These are phyloP conservation scores for Ranitomeya imitator DNA, from an alignment of 2,113 vertebrate genomes.

Conservation along the genomic window DNA sequence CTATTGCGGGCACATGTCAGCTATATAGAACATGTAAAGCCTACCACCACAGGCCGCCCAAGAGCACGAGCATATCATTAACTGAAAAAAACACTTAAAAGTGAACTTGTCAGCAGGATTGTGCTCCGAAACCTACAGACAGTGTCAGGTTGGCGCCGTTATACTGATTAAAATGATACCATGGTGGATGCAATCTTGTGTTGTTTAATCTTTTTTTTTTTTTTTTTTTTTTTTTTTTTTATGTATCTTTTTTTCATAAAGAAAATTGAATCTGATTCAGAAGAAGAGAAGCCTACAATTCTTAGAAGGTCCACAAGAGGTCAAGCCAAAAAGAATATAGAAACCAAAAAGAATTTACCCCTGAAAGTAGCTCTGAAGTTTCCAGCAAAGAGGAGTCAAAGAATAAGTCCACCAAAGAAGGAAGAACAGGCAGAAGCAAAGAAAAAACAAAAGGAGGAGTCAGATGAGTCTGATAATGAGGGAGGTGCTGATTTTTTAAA, in stretches of 20 bases:
- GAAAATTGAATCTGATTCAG: slow-evolving; percentile 64
- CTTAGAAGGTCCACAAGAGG: slow-evolving; percentile 62
- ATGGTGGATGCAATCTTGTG: too few relatives aligned
- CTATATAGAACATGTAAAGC: too few relatives aligned
- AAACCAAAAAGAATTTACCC: slow-evolving; percentile 58
- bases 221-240: neutral
- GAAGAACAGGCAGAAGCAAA: slow-evolving; percentile 16
- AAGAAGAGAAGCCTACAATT: slow-evolving; percentile 41
- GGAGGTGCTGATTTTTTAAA: slow-evolving; percentile 79
- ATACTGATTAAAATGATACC: too few relatives aligned
- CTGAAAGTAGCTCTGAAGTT: slow-evolving; percentile 88
- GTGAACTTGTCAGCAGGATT: too few relatives aligned
- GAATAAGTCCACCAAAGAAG: slow-evolving; percentile 61
- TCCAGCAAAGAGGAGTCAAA: slow-evolving; percentile 71
- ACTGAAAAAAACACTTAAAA: too few relatives aligned
- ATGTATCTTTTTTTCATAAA: slow-evolving; percentile 60
- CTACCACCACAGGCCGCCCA: too few relatives aligned
- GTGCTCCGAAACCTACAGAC: too few relatives aligned
- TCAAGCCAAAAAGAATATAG: slow-evolving; percentile 56
- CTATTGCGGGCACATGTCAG: too few relatives aligned
- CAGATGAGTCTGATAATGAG: slow-evolving; percentile 73
- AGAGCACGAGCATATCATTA: too few relatives aligned
- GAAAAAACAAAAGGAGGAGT: slow-evolving; percentile 57
- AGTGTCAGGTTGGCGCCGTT: too few relatives aligned
- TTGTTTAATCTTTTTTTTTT: too few relatives aligned